phyloP scores from a whole-genome alignment of 2,888 invertebrate species.

The Furcula furcula region DNA sequence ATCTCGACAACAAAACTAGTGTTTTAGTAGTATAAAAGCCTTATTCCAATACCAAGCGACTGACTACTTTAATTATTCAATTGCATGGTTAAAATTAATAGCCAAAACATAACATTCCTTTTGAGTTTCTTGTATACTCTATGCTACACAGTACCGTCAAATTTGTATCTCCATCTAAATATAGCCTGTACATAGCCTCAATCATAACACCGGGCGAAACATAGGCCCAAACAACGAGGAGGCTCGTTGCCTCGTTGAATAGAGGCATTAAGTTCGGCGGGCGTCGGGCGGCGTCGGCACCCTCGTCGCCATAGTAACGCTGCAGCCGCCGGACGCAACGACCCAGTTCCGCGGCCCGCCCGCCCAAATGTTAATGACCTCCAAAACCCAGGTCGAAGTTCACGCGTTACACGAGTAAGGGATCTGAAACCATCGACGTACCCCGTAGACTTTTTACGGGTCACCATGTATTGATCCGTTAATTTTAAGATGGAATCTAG shows the following conservation, averaged over 20 bases:
- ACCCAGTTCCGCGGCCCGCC: slow-evolving; percentile 68
- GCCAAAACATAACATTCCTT: too few species aligned
- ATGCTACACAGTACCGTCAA: too few species aligned
- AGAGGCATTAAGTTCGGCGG: slow-evolving; percentile 35
- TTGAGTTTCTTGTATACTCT: too few species aligned
- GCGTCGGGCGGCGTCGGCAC: slow-evolving; percentile 40
- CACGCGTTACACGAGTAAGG: slow-evolving; percentile 75
- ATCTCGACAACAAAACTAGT: too few species aligned
- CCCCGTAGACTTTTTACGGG: slow-evolving; percentile 64
- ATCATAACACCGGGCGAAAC: slow-evolving; percentile 11
- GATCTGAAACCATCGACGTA: slow-evolving; percentile 59
- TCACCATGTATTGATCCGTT: slow-evolving; percentile 73
- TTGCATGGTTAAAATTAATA: too few species aligned
- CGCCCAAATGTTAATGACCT: slow-evolving; percentile 81
- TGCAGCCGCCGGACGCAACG: slow-evolving; percentile 67
- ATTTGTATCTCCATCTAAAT: slow-evolving; percentile 1
- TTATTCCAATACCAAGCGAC: too few species aligned
- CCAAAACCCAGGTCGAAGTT: slow-evolving; percentile 81
- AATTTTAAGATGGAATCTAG: slow-evolving; percentile 64
- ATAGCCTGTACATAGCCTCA: slow-evolving; percentile 1
- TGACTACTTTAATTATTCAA: too few species aligned
- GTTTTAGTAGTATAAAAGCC: too few species aligned
- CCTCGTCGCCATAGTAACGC: slow-evolving; percentile 62
- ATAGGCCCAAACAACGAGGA: too few species aligned
- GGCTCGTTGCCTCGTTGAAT: too few species aligned